Conservation (phyloP, 2,888 invertebrate species). For the Dynastes tityus region DNA sequence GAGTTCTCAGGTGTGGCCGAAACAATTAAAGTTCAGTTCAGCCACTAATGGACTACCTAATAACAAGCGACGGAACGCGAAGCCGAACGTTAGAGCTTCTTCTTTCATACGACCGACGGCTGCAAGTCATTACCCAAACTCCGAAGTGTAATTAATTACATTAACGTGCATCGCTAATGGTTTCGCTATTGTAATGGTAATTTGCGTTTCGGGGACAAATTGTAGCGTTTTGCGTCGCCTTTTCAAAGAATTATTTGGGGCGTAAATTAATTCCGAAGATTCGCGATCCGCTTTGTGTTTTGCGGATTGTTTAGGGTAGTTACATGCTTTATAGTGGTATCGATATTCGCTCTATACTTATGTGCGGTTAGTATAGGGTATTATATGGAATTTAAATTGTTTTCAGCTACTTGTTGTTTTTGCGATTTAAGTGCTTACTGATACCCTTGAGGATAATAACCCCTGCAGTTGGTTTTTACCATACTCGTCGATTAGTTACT, state of each 20-base stretch:
- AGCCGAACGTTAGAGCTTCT: constrained; percentile 2
- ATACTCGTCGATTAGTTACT: too few species aligned
- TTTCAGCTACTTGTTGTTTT: too few species aligned
- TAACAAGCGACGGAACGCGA: constrained; percentile 35
- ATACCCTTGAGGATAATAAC: too few species aligned
- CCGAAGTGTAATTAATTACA: constrained; percentile 26
- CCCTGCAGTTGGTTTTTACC: too few species aligned
- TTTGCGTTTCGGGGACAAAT: constrained; percentile 27
- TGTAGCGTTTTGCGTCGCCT: not conserved
- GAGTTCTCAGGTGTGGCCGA: constrained; percentile 27
- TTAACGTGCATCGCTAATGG: constrained; percentile 33
- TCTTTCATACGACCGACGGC: constrained; percentile 24
- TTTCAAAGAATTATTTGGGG: constrained; percentile 16
- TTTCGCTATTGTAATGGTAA: constrained; percentile 32
- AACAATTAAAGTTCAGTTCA: constrained; percentile 36
- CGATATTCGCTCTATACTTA: too few species aligned
- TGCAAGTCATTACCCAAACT: constrained; percentile 40
- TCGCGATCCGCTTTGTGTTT: not conserved
- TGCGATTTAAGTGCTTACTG: too few species aligned
- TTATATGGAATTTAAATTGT: too few species aligned
- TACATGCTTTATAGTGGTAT: too few species aligned
- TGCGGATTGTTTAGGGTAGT: not conserved
- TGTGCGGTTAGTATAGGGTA: too few species aligned
- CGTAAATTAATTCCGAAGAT: constrained; percentile 7
- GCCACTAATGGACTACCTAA: constrained; percentile 41